These are phyloP conservation scores for Meloe dianella DNA, from an alignment of 2,888 invertebrate genomes.

Conservation along the genomic window DNA sequence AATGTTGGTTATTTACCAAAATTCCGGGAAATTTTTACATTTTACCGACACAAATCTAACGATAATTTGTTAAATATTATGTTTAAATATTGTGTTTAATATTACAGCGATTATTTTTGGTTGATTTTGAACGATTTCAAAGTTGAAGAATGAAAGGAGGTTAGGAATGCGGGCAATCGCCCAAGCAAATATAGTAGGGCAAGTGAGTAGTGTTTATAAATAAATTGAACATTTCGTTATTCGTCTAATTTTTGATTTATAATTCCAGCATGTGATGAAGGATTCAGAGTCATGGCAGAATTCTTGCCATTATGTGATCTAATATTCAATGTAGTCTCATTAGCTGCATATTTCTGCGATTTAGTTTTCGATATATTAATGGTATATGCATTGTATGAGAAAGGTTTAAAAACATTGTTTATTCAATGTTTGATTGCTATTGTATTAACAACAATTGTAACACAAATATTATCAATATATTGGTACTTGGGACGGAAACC, in stretches of 20 bases:
- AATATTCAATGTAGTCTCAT: constrained; percentile 87
- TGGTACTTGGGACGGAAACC: constrained; percentile 69
- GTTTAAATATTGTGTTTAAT: background rate
- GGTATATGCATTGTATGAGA: constrained; percentile 80
- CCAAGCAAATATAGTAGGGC: constrained; percentile 53
- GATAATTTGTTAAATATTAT: background rate
- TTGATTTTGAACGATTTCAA: constrained; percentile 20
- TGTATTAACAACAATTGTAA: constrained; percentile 74
- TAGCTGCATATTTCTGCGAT: constrained; percentile 90
- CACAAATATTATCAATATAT: constrained; percentile 76
- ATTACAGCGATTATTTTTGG: background rate
- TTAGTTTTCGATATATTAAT: constrained; percentile 87
- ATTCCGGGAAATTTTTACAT: background rate
- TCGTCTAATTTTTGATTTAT: background rate
- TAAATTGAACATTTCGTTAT: no score
- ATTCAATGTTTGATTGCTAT: constrained; percentile 74
- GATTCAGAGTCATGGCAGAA: constrained; percentile 68
- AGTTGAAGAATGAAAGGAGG: constrained; percentile 55
- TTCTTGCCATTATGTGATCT: constrained; percentile 91
- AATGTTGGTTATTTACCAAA: constrained; percentile 18
- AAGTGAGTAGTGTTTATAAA: constrained; percentile 48
- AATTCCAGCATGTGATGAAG: constrained; percentile 55
- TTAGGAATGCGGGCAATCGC: constrained; percentile 59
- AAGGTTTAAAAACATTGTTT: constrained; percentile 70
- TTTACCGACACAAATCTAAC: background rate